Evolutionary conservation across 2,797 vertebrate genomes (phyloP), one percentile per base, ranked within the genome.

Genomic region (Distichodus sexfasciatus): DNA sequence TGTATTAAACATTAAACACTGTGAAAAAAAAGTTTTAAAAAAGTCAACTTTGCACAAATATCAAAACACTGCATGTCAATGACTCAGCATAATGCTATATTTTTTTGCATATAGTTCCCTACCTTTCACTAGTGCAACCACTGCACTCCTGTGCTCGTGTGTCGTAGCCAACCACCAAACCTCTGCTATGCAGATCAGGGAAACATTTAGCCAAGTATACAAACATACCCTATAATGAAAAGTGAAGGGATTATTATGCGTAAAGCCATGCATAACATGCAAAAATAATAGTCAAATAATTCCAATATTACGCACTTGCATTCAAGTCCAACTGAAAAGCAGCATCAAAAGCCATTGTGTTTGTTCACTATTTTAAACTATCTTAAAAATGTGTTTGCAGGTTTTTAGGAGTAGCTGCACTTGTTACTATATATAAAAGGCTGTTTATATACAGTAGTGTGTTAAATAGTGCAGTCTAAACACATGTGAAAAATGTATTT

Each of bases 81-180:
- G n/a, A n/a, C n/a, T n/a, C n/a, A n/a, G n/a, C n/a, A n/a, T n/a
- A n/a, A n/a, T n/a, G n/a, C n/a, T n/a, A n/a, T n/a, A n/a, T n/a
- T n/a, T 46, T 1, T 43, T 9, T 15, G 12, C 3, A 28, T n/a
- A n/a, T 17, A 2, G 10, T 10, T 43, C 28, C 21, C 66, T 90
- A 98, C 96, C 94, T 87, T 79, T 94, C 84, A 79, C 97, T 99
- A 88, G 90, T 95, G 89, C 96, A 98, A 85, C 91, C 93, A 83
- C 94, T 98, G 73, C 90, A 89, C 72, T 90, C 89, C 84, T 97
- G 95, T 33, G 91, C 96, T 69, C 96, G 87, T 66, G 93, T 96
- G 84, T 98, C 96, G 65, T 93, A 97, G 1, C 97, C 97, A 29
- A 99, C 85, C 12, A 99, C 96, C 77, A 98, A 84, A 2, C 97